Percentiles rank a stretch among this genome's conserved stretches.
Conservation (phyloP, 23 tunicate species). For the Trididemnum nubilum region DNA sequence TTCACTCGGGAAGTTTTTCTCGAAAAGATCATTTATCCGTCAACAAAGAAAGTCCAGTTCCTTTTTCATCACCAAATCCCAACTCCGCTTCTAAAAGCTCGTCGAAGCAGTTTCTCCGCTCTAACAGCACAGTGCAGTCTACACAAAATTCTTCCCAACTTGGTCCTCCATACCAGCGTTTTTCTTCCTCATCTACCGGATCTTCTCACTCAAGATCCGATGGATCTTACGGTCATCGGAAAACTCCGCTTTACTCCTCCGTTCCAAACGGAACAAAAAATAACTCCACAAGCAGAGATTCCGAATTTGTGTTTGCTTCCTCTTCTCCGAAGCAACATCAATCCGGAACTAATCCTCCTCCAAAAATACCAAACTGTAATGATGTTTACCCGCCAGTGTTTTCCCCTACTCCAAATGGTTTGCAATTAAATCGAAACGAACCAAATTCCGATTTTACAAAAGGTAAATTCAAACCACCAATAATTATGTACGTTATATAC, state of each 20-base stretch:
- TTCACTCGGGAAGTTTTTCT: conserved; percentile 55
- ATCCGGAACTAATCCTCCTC: conserved; percentile 9
- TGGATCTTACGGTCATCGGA: conserved; percentile 19
- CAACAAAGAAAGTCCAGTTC: conserved; percentile 1
- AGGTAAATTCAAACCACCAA: too few relatives aligned
- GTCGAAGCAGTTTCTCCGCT: not conserved
- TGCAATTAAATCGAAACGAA: not conserved
- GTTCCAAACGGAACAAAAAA: conserved; percentile 31
- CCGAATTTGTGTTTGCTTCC: not conserved
- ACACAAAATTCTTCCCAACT: not conserved
- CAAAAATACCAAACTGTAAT: conserved; percentile 25
- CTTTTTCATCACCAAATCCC: conserved; percentile 11
- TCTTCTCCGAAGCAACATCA: not conserved
- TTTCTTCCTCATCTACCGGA: conserved; percentile 38
- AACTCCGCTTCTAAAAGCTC: not conserved
- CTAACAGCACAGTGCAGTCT: not conserved
- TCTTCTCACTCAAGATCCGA: conserved; percentile 40
- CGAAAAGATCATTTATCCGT: conserved; percentile 28
- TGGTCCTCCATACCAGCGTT: not conserved
- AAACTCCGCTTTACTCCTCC: conserved; percentile 44
- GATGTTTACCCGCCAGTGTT: conserved; percentile 17
- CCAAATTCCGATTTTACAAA: not conserved
- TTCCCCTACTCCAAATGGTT: conserved; percentile 39
- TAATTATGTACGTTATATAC: too few relatives aligned
- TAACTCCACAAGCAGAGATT: not conserved